Evolutionary conservation across 2,113 vertebrate genomes (phyloP), one percentile per base, ranked within the genome.

Genomic region (Perognathus longimembris): DNA sequence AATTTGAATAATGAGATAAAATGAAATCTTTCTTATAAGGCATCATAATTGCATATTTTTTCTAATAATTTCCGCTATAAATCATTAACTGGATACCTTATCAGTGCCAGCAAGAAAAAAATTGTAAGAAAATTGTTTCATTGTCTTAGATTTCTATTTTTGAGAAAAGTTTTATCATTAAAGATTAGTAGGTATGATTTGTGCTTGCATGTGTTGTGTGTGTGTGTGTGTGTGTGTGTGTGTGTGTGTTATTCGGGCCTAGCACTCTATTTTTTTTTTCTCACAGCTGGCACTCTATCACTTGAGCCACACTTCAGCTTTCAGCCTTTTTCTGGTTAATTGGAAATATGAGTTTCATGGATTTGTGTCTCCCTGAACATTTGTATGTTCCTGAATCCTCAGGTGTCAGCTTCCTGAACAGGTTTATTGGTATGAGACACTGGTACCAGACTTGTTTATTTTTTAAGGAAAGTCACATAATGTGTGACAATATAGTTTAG

Each of bases 81-180:
- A 32, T 95, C 28, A 59, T 88, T 89, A 78, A 90, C 42, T 94
- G n/a, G n/a, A n/a, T 89, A 74, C 30, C 12, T 88, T 88, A 61
- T 26, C n/a, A 90, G 12, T 95, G 9, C 69, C 17, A 75, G 8
- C 18, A 95, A 89, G 45, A 92, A 83, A 66, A n/a, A 74, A 84
- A 87, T 69, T 38, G 6, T 69, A 30, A 34, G 28, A 67, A 85
- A 89, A 74, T n/a, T 67, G 18, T 69, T 50, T 84, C 78, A 84
- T 28, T 80, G 22, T 63, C 26, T 45, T 80, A 40, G 15, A 45
- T 94, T 59, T 93, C 4, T 7, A 14, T 82, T 79, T 69, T 92
- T 87, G n/a, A n/a, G n/a, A n/a, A n/a, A n/a, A n/a, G 20, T n/a
- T n/a, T n/a, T n/a, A n/a, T n/a, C n/a, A n/a, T n/a, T n/a, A n/a